Percentiles rank a stretch among this genome's conserved stretches.
Evolutionary conservation across 2,797 vertebrate genomes (phyloP).

Genomic region (Muscicapa comitata): DNA sequence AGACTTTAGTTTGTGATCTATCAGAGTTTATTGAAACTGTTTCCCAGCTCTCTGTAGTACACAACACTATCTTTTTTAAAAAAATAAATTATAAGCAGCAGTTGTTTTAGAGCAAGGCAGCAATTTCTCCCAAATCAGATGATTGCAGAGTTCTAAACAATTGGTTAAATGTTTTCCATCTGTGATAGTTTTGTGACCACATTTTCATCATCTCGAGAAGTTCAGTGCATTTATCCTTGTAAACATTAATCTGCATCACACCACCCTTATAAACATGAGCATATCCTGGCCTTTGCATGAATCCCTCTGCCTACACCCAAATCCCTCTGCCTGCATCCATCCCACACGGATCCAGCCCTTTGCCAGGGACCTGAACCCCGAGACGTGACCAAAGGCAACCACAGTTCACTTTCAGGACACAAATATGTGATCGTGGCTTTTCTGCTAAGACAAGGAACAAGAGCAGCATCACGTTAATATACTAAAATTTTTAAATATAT

Average conservation of each 20-base stretch:
- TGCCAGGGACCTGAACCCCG: neutral
- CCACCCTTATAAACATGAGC: neutral
- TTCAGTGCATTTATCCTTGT: neutral
- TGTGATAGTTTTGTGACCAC: neutral
- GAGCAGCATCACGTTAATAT: neutral
- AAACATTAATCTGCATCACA: neutral
- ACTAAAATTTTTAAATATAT: neutral
- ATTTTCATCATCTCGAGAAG: neutral
- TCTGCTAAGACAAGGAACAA: neutral
- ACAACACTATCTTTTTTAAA: neutral
- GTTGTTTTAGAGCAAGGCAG: neutral
- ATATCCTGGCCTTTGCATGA: neutral
- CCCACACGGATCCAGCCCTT: rapidly evolving
- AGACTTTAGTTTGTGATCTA: neutral
- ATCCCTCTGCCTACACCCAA: neutral
- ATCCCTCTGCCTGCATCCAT: neutral
- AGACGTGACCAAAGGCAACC: neutral
- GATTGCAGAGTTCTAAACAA: conserved; percentile 30
- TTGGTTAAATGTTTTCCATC: conserved; percentile 32
- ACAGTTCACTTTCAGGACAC: neutral
- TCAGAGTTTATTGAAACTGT: neutral
- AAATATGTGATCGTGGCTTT: neutral
- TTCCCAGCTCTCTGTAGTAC: neutral
- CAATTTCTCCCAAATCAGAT: conserved; percentile 4
- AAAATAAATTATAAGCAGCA: neutral